These are phyloP conservation scores for Vesta saturnalis DNA, from an alignment of 2,888 invertebrate genomes.

Conservation along the genomic window DNA sequence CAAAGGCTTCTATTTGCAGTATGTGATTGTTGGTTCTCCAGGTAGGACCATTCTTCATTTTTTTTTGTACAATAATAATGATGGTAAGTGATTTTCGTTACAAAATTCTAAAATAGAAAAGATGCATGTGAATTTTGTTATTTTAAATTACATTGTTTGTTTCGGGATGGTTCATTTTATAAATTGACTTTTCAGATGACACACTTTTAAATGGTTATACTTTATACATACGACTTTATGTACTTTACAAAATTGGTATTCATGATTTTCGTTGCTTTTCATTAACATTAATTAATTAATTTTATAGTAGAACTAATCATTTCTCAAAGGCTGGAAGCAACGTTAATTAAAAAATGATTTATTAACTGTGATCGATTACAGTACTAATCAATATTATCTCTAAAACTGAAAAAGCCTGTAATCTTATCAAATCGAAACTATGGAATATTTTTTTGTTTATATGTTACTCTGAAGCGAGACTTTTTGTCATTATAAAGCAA, in stretches of 20 bases:
- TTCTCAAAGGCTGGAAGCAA: too few species aligned
- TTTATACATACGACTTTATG: slow-evolving; percentile 33
- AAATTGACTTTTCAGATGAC: slow-evolving; percentile 23
- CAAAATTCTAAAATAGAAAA: neutral
- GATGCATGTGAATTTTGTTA: neutral
- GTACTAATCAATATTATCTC: too few species aligned
- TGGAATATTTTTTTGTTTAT: too few species aligned
- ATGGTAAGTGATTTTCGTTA: slow-evolving; percentile 20
- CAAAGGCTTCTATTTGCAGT: slow-evolving; percentile 41
- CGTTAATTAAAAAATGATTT: too few species aligned
- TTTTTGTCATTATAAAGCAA: too few species aligned
- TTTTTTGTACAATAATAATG: slow-evolving; percentile 17
- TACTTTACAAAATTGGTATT: slow-evolving; percentile 31
- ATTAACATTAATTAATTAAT: too few species aligned
- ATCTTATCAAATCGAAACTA: too few species aligned
- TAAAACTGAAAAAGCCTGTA: too few species aligned
- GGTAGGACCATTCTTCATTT: slow-evolving; percentile 26
- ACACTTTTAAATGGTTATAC: slow-evolving; percentile 14
- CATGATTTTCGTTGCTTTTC: neutral
- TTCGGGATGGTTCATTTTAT: slow-evolving; percentile 17
- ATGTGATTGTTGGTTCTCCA: slow-evolving; percentile 33
- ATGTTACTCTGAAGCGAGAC: too few species aligned
- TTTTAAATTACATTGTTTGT: neutral
- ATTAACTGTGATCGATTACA: too few species aligned
- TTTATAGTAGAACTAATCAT: too few species aligned